phyloP scores from a whole-genome alignment of 1,140 invertebrate species.

The Venustaconcha ellipsiformis region DNA sequence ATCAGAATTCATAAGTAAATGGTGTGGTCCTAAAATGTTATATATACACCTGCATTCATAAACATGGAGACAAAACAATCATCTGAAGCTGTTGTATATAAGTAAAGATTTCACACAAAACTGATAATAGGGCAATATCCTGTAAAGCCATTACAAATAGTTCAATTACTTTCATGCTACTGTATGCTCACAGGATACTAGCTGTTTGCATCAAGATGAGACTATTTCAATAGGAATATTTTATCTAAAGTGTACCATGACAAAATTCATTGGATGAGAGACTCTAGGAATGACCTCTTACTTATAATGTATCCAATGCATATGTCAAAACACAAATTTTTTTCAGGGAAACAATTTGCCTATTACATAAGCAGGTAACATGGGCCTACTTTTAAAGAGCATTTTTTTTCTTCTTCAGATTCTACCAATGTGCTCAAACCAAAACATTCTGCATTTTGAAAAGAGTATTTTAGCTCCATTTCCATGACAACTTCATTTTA shows the following conservation, averaged over 20 bases:
- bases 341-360: constrained; percentile 13
- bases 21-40: too few relatives aligned
- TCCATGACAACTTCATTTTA: constrained; percentile 3
- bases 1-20: too few relatives aligned
- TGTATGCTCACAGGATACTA: constrained; percentile 1
- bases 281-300: not conserved
- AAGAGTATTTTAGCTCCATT: not conserved
- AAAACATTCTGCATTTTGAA: constrained; percentile 23
- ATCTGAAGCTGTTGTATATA: not conserved
- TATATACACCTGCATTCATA: too few relatives aligned
- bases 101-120: not conserved
- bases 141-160: not conserved
- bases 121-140: not conserved
- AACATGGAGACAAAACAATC: not conserved
- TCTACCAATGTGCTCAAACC: constrained; percentile 7
- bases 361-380: constrained; percentile 6
- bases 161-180: not conserved
- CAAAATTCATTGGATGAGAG: not conserved
- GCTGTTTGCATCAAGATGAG: constrained; percentile 6
- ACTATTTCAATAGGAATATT: constrained; percentile 1
- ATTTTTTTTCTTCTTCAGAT: constrained; percentile 10
- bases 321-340: constrained; percentile 12
- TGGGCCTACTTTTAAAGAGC: not conserved
- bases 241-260: not conserved
- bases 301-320: constrained; percentile 3